Conservation (phyloP, 2,888 invertebrate species). For the Drosophila neoperkinsi region DNA sequence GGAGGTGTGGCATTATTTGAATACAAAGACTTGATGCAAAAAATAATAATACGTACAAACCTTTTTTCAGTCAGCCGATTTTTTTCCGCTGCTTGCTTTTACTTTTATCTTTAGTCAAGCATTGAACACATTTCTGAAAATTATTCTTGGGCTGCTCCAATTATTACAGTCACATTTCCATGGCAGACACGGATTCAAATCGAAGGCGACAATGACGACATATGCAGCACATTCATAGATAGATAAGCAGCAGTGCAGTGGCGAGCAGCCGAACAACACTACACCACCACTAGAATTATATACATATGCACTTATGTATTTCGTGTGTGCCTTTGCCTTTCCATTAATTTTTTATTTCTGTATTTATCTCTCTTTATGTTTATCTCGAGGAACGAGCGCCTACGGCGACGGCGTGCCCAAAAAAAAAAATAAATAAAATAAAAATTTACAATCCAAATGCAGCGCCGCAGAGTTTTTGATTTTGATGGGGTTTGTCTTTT, state of each 20-base stretch:
- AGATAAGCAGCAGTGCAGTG: slow-evolving; percentile 63
- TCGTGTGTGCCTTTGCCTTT: slow-evolving; percentile 61
- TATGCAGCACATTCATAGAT: slow-evolving; percentile 35
- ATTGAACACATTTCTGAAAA: slow-evolving; percentile 39
- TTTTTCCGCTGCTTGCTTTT: slow-evolving; percentile 21
- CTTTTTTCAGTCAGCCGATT: slow-evolving; percentile 26
- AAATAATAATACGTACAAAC: slow-evolving; percentile 30
- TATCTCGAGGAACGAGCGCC: slow-evolving; percentile 61
- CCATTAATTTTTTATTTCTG: slow-evolving; percentile 76
- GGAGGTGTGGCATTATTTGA: slow-evolving; percentile 31
- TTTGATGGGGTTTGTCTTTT: slow-evolving; percentile 53
- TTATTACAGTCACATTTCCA: slow-evolving; percentile 52
- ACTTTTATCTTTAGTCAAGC: slow-evolving; percentile 44
- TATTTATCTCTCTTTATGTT: slow-evolving; percentile 77
- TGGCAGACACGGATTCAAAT: slow-evolving; percentile 37
- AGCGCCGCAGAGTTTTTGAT: slow-evolving; percentile 46
- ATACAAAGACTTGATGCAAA: slow-evolving; percentile 20
- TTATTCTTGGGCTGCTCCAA: slow-evolving; percentile 65
- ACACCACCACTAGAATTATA: slow-evolving; percentile 50
- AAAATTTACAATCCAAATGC: slow-evolving; percentile 76
- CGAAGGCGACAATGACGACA: slow-evolving; percentile 60
- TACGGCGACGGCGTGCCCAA: slow-evolving; percentile 61
- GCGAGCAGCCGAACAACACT: slow-evolving; percentile 7
- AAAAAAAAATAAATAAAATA: slow-evolving; percentile 27
- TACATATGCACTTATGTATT: slow-evolving; percentile 27